Conservation (phyloP, 1,140 invertebrate genomes). For the Metaphire vulgaris region DNA sequence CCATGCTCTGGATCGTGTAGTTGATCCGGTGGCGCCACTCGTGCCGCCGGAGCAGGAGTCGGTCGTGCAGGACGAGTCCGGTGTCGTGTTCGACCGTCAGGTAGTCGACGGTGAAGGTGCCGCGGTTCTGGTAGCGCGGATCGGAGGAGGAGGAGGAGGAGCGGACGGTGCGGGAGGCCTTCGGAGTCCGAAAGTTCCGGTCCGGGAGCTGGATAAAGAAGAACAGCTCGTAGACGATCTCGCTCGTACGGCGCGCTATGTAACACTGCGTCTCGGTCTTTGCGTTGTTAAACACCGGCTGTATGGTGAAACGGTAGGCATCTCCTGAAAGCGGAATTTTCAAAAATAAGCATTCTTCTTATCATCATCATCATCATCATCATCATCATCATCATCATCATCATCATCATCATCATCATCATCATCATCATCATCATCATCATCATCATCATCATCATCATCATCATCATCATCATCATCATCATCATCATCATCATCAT, state of each 20-base stretch:
- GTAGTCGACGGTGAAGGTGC: slow-evolving; percentile 17
- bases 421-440: slow-evolving; percentile 1
- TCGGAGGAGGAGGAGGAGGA: neutral
- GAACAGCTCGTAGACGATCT: slow-evolving; percentile 28
- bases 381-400: neutral
- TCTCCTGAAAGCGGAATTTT: too few species aligned
- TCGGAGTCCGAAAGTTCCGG: neutral
- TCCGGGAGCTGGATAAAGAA: slow-evolving; percentile 18
- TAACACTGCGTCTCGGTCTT: slow-evolving; percentile 28
- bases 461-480: neutral
- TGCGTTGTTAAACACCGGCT: slow-evolving; percentile 31
- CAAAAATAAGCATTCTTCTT: too few species aligned
- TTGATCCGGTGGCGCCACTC: neutral
- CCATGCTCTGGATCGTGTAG: neutral
- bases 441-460: neutral
- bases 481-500: slow-evolving; percentile 6
- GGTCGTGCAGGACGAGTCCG: slow-evolving; percentile 22
- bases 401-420: neutral
- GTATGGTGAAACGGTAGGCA: slow-evolving; percentile 31
- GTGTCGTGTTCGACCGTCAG: slow-evolving; percentile 27
- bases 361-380: neutral
- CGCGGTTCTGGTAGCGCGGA: neutral
- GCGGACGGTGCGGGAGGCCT: neutral
- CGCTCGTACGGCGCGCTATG: slow-evolving; percentile 9
- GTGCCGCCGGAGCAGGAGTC: slow-evolving; percentile 2